Percentiles rank a stretch among this genome's conserved stretches.
phyloP scores from a whole-genome alignment of 2,888 invertebrate species.

The Eumerus sabulonum region DNA sequence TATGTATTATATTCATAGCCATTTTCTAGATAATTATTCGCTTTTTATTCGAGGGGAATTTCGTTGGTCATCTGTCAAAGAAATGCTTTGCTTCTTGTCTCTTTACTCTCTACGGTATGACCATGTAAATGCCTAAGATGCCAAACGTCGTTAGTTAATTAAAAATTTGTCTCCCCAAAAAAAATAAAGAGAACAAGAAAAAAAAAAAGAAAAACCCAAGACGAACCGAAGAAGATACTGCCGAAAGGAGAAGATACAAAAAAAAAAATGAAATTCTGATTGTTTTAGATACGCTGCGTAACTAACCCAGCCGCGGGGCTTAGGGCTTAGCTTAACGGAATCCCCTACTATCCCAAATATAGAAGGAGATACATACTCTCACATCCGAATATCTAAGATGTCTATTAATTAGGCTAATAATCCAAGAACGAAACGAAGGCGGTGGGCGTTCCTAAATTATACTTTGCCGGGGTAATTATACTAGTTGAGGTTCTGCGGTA shows the following conservation, averaged over 20 bases:
- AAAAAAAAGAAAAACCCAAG: too few species aligned
- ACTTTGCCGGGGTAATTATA: slow-evolving; percentile 51
- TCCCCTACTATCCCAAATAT: neutral
- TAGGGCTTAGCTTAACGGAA: neutral
- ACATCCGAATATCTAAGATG: slow-evolving; percentile 35
- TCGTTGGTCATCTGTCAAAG: slow-evolving; percentile 38
- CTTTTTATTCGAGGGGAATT: slow-evolving; percentile 27
- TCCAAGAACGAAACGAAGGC: slow-evolving; percentile 26
- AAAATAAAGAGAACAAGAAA: slow-evolving; percentile 4
- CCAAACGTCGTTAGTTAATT: slow-evolving; percentile 69
- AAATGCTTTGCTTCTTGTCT: neutral
- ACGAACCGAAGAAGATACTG: slow-evolving; percentile 1
- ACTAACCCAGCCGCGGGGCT: slow-evolving; percentile 57
- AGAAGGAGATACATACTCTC: neutral
- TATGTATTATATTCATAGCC: too few species aligned
- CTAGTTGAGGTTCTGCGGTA: slow-evolving; percentile 41
- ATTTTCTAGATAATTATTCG: too few species aligned
- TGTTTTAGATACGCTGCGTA: slow-evolving; percentile 36
- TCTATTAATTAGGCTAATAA: slow-evolving; percentile 64
- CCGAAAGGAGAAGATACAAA: slow-evolving; percentile 17
- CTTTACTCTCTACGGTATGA: slow-evolving; percentile 11
- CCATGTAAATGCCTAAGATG: slow-evolving; percentile 59
- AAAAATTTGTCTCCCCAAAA: slow-evolving; percentile 54
- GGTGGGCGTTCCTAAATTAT: slow-evolving; percentile 40
- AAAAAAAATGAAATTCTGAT: slow-evolving; percentile 6